Conservation (phyloP, 2,113 vertebrate genomes). For the Heterochromis multidens region DNA sequence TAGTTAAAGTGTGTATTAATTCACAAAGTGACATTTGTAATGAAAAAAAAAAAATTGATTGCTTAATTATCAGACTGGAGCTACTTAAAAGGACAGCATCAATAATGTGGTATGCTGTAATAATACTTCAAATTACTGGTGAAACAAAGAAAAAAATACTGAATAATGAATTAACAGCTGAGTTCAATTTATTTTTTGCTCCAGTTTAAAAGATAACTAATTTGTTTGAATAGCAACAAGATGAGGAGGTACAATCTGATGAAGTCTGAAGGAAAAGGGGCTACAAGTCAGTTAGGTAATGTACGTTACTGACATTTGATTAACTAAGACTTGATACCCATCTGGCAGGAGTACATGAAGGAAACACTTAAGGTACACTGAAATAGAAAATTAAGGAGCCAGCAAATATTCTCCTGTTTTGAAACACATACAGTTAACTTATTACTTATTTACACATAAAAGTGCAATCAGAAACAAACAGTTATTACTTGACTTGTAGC, state of each 20-base stretch:
- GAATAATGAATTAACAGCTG: background rate
- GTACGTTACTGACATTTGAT: background rate
- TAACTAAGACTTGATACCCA: constrained; percentile 6
- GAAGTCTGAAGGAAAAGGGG: background rate
- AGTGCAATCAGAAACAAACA: constrained; percentile 18
- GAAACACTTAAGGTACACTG: constrained; percentile 55
- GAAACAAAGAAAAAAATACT: background rate
- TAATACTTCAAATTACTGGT: background rate
- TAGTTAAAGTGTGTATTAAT: background rate
- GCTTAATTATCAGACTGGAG: background rate
- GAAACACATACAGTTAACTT: constrained; percentile 24
- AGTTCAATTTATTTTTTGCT: background rate
- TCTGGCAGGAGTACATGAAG: constrained; percentile 58
- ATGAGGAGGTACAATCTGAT: constrained; percentile 3
- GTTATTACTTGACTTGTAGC: constrained; percentile 33
- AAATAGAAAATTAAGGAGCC: constrained; percentile 48
- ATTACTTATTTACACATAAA: background rate
- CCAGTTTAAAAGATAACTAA: background rate
- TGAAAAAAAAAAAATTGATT: constrained; percentile 2
- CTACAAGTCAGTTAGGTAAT: constrained; percentile 21
- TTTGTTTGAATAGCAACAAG: constrained; percentile 3
- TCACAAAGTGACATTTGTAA: constrained; percentile 1
- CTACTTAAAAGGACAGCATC: background rate
- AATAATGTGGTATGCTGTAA: background rate
- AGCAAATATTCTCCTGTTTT: constrained; percentile 11